Base-by-base conservation (phyloP, 2,888 invertebrate species). In the Diabrotica balteata region DNA sequence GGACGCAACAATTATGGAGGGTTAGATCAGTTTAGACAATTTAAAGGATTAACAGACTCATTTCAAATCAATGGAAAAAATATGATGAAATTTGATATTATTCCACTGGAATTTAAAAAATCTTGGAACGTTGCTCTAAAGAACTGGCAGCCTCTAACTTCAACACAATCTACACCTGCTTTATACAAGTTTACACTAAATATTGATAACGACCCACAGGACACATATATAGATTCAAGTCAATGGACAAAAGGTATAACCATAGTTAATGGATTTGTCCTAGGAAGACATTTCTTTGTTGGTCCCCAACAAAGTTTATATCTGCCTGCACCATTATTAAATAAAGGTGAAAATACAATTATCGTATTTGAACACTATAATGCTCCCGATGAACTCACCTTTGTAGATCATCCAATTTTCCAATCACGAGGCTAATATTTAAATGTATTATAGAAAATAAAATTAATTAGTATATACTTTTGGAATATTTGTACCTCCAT, bases 251-350 rank as follows among this genome's bases (percentile, higher is more conserved):
- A 72, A 63, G 74, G 74, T 8, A 62, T 74, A 32, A 72, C 92
- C 1, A 92, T 93, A 82, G 84, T 96, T 1, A 96, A 96, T 80
- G 93, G 92, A 0, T 88, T 92, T 77, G 94, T 95, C 81, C 85
- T 96, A 43, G 95, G 95, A 0, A 87, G 96, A 52, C 95, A 95
- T 83, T 94, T 94, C 91, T 90, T 90, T 0, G 78, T 87, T 4
- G 95, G 96, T 0, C 96, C 96, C 0, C 93, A 94, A 83, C 86
- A 91, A 67, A 93, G 93, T 0, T 85, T 95, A 1, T 96, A 94
- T 81, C 85, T 95, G 46, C 95, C 96, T 0, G 92, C 90, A 0
- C 89, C 92, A 0, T 88, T 91, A 80, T 86, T 94, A 44, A 86
- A 84, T 54, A 73, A 78, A 8, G 89, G 90, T 10, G 51, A 57